These are phyloP conservation scores for Bombycilla garrulus DNA, from an alignment of 2,113 vertebrate species.

Conservation along the genomic window DNA sequence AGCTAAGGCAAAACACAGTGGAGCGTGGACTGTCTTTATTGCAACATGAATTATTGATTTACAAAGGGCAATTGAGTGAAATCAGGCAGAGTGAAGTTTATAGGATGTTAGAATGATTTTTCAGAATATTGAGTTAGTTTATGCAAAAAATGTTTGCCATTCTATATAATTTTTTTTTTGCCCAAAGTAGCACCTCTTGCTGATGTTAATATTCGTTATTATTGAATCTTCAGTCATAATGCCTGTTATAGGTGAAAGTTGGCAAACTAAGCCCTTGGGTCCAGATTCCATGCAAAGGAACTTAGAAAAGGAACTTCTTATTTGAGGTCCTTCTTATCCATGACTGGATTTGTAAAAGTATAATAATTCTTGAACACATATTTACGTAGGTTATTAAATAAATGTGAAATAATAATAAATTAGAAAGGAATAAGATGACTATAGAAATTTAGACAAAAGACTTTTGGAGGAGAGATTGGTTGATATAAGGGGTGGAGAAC, in stretches of 20 bases:
- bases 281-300: background rate
- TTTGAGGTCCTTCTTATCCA: background rate
- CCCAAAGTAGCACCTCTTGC: background rate
- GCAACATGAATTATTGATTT: background rate
- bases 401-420: background rate
- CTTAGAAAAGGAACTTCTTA: background rate
- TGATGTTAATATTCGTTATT: background rate
- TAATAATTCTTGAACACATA: background rate
- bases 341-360: background rate
- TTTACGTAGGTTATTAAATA: background rate
- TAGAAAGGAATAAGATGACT: background rate
- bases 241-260: background rate
- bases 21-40: background rate
- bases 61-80: background rate
- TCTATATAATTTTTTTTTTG: background rate
- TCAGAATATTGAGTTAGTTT: background rate
- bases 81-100: background rate
- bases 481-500: background rate
- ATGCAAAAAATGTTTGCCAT: background rate
- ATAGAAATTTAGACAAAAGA: background rate
- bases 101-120: background rate
- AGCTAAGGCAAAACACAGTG: background rate
- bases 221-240: background rate
- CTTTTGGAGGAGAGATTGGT: background rate
- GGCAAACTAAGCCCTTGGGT: background rate